Conservation (phyloP, 2,113 vertebrate species). For the Ammospiza caudacuta region DNA sequence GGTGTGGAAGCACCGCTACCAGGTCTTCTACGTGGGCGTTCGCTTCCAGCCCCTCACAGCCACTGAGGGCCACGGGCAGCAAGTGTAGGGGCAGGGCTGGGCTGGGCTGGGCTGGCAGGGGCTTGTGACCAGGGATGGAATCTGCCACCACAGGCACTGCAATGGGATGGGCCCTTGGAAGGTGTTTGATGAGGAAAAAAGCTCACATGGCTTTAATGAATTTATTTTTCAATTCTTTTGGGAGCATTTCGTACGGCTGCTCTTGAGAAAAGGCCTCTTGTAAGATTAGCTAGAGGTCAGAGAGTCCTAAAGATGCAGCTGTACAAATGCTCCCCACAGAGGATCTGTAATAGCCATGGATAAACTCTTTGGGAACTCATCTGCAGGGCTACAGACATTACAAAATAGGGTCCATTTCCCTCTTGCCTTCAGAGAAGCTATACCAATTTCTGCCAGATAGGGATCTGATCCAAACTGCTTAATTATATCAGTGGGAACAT, state of each 20-base stretch:
- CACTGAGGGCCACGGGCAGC: slow-evolving; percentile 73
- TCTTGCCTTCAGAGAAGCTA: slow-evolving; percentile 22
- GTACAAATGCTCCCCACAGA: neutral
- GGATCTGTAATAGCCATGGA: neutral
- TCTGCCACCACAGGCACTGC: neutral
- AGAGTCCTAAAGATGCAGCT: neutral
- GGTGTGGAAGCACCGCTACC: slow-evolving; percentile 97
- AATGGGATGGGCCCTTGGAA: neutral
- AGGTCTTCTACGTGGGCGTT: slow-evolving; percentile 90
- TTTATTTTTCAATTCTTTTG: neutral
- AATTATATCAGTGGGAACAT: neutral
- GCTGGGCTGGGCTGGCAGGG: neutral
- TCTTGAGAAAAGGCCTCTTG: neutral
- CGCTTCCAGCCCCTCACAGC: slow-evolving; percentile 70
- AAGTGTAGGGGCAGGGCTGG: slow-evolving; percentile 71
- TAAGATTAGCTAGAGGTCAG: neutral
- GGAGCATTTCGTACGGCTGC: neutral
- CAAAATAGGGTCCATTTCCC: neutral
- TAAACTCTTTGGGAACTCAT: neutral
- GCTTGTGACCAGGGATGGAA: neutral
- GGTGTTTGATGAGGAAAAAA: neutral
- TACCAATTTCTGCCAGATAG: neutral
- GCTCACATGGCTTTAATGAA: neutral
- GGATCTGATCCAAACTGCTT: neutral
- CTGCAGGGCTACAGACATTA: neutral